Conservation (phyloP, 2,797 vertebrate species). For the Gallinago stenura region DNA sequence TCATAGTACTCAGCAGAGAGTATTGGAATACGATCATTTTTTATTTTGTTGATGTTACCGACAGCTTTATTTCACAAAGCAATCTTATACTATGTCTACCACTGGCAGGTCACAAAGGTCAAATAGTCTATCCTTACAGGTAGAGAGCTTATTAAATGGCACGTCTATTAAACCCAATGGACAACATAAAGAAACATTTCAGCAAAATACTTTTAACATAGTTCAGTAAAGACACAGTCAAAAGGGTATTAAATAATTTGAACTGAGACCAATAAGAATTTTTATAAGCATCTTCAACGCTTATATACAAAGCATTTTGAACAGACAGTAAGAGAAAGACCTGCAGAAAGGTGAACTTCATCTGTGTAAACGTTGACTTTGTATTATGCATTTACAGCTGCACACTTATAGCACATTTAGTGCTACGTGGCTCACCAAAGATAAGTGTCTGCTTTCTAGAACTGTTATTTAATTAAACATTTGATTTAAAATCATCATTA, state of each 20-base stretch:
- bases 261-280: conserved; percentile 47
- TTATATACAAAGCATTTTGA: conserved; percentile 50
- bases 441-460: not conserved
- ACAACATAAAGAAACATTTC: conserved; percentile 82
- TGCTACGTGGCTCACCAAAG: not conserved
- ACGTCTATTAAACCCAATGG: conserved; percentile 80
- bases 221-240: conserved; percentile 74
- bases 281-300: conserved; percentile 62
- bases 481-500: not conserved
- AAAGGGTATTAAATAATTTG: conserved; percentile 76
- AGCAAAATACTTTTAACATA: conserved; percentile 79
- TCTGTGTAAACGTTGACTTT: not conserved
- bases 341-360: not conserved
- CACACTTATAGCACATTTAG: not conserved
- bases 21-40: conserved; percentile 91
- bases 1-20: conserved; percentile 88
- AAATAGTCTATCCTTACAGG: conserved; percentile 86
- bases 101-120: conserved; percentile 92
- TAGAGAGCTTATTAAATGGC: conserved; percentile 88
- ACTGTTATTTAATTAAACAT: not conserved
- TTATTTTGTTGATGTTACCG: conserved; percentile 96
- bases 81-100: conserved; percentile 96
- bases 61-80: conserved; percentile 99
- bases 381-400: not conserved
- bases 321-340: conserved; percentile 11